Evolutionary conservation across 2,888 invertebrate species (phyloP).

Genomic region (Eristalinus sepulchralis): DNA sequence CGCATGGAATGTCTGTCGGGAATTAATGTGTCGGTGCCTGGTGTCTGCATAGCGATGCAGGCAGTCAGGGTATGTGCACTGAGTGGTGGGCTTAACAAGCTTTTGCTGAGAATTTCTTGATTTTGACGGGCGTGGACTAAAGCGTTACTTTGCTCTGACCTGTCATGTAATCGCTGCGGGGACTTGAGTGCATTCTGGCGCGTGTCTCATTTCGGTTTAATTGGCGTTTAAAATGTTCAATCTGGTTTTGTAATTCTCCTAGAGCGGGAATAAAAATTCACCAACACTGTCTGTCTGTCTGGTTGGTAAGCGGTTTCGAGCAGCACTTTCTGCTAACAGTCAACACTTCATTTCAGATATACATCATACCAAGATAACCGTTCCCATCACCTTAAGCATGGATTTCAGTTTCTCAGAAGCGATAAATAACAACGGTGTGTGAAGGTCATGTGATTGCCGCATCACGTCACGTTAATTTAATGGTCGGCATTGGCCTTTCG

Average conservation of each 20-base stretch:
- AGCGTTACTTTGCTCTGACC: background rate
- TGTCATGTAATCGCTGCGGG: background rate
- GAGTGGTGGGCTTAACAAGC: slow-evolving; percentile 30
- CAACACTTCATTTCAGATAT: background rate
- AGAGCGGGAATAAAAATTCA: background rate
- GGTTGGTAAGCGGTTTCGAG: no score
- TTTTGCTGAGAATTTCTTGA: slow-evolving; percentile 30
- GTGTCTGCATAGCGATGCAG: slow-evolving; percentile 34
- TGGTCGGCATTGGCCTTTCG: background rate
- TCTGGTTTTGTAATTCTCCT: background rate
- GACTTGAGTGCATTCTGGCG: background rate
- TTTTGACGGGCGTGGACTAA: slow-evolving; percentile 42
- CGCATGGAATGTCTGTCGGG: slow-evolving; percentile 62
- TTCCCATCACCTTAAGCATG: background rate
- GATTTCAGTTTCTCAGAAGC: background rate
- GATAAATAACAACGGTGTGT: background rate
- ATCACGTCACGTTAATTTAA: background rate
- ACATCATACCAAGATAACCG: background rate
- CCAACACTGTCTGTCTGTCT: no score
- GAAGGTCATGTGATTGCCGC: background rate
- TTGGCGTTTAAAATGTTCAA: background rate
- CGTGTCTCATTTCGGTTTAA: background rate
- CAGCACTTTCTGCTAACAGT: no score
- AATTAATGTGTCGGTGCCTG: slow-evolving; percentile 48
- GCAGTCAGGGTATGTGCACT: slow-evolving; percentile 15